Evolutionary conservation across 23 tunicate species (phyloP).

Genomic region (Oikopleura vanhoeffeni): DNA sequence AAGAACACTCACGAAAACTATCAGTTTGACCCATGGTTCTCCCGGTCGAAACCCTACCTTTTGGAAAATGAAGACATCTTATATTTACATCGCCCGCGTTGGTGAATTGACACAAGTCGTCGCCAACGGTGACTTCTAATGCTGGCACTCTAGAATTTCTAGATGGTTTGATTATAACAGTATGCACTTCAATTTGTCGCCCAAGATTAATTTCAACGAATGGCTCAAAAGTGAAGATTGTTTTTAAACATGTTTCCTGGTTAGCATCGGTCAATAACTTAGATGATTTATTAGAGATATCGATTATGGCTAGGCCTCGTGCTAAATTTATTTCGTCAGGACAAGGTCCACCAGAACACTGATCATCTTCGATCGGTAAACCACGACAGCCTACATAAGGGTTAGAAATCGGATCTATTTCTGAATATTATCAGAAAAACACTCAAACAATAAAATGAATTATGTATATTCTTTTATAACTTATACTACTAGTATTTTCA

Average conservation of each 20-base stretch:
- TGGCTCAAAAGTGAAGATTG: background rate
- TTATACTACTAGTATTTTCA: too few relatives aligned
- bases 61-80: background rate
- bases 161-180: background rate
- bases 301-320: background rate
- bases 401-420: too few relatives aligned
- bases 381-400: slow-evolving; percentile 16
- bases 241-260: background rate
- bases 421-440: too few relatives aligned
- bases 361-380: background rate
- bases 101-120: background rate
- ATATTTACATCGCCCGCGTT: background rate
- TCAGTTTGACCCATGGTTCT: too few relatives aligned
- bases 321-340: background rate
- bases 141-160: too few relatives aligned
- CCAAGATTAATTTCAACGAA: background rate
- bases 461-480: too few relatives aligned
- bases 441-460: too few relatives aligned
- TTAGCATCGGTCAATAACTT: background rate
- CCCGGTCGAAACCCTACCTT: too few relatives aligned
- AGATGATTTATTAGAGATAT: background rate
- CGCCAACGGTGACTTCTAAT: background rate
- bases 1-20: too few relatives aligned
- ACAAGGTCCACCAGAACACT: background rate
- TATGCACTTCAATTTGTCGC: background rate